Conservation (phyloP, 2,888 invertebrate genomes). For the Sycophila texana region DNA sequence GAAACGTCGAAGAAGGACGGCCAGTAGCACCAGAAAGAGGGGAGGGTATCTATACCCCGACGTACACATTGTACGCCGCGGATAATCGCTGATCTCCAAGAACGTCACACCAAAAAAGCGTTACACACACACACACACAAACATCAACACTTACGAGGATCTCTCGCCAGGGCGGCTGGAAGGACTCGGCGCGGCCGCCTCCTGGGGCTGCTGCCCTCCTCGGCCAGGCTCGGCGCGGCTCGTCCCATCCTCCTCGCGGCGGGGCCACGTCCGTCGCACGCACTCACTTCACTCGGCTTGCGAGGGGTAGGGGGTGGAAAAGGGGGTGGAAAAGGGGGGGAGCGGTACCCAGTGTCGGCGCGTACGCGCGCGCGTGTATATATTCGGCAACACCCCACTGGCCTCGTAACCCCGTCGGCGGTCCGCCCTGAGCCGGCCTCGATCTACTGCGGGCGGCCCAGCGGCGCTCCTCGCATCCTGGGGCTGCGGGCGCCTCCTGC, state of each 20-base stretch:
- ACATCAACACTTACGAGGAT: no score
- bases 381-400: constrained; percentile 19
- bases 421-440: neutral
- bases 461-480: neutral
- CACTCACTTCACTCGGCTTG: neutral
- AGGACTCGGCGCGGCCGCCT: neutral
- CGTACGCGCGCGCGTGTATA: neutral
- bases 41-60: no score
- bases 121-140: no score
- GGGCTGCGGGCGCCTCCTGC: neutral
- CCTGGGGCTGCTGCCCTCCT: neutral
- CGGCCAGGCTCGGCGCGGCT: neutral
- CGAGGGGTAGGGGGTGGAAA: no score
- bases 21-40: no score
- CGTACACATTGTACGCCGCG: no score
- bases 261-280: neutral
- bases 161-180: no score
- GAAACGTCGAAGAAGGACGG: no score
- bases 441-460: neutral
- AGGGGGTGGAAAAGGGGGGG: no score
- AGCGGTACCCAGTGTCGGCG: neutral
- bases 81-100: no score
- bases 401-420: constrained; percentile 31
- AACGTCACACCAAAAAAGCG: no score
- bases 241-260: neutral